A percentile compares a stretch with the other conserved stretches of the same genome.
These are phyloP conservation scores for Cryptosula pallasiana DNA, from an alignment of 2,888 invertebrate genomes.

Conservation along the genomic window DNA sequence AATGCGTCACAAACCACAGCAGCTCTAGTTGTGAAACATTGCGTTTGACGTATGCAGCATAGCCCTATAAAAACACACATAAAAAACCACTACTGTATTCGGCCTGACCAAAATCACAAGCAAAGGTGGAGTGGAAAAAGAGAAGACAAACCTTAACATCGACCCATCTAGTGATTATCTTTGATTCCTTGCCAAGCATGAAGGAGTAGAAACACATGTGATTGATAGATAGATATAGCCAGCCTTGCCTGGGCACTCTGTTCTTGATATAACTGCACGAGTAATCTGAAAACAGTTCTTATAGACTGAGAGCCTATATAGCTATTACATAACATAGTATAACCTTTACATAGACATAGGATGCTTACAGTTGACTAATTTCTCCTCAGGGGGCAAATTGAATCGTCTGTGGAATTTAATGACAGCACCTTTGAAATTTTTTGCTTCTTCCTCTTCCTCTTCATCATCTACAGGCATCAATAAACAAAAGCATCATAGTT, in stretches of 20 bases:
- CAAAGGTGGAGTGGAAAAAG: too few species aligned
- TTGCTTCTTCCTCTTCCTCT: slow-evolving; percentile 73
- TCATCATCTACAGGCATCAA: background rate
- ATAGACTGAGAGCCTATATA: too few species aligned
- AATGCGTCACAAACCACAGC: too few species aligned
- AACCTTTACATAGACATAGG: background rate
- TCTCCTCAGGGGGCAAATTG: slow-evolving; percentile 86
- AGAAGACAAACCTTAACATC: slow-evolving; percentile 66
- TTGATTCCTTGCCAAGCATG: slow-evolving; percentile 83
- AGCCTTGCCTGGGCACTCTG: slow-evolving; percentile 88
- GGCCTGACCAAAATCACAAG: too few species aligned
- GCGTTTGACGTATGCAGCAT: too few species aligned
- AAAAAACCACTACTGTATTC: too few species aligned
- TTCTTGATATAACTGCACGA: slow-evolving; percentile 83
- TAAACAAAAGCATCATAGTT: too few species aligned
- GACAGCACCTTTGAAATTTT: slow-evolving; percentile 67
- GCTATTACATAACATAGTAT: background rate
- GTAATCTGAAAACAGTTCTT: slow-evolving; percentile 53
- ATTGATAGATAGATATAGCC: slow-evolving; percentile 92
- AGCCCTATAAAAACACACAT: too few species aligned
- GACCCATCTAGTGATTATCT: slow-evolving; percentile 81
- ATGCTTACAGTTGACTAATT: slow-evolving; percentile 82
- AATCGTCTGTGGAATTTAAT: slow-evolving; percentile 83
- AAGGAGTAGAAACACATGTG: slow-evolving; percentile 94
- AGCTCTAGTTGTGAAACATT: too few species aligned